phyloP scores from a whole-genome alignment of 2,113 vertebrate genomes.

The Pterocles orientalis region DNA sequence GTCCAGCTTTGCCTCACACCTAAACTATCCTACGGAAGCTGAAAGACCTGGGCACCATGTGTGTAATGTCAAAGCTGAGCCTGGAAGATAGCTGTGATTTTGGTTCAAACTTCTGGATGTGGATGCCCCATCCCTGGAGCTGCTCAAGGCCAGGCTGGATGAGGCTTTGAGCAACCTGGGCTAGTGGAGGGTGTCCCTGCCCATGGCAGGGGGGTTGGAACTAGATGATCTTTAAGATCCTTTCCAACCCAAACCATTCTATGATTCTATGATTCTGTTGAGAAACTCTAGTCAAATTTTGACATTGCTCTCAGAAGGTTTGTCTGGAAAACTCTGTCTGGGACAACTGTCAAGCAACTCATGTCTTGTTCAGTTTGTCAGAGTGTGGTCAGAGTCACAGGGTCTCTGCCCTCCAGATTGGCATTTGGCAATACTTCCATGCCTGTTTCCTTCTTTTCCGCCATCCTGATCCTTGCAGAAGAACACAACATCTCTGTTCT shows the following conservation, averaged over 20 bases:
- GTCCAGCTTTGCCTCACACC: background rate
- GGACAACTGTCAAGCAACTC: background rate
- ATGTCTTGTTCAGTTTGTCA: background rate
- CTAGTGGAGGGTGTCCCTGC: no score
- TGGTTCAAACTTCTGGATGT: background rate
- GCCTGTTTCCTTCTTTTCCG: background rate
- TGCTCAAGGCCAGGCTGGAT: no score
- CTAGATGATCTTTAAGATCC: no score
- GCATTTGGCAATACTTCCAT: background rate
- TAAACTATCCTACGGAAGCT: background rate
- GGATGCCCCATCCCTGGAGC: no score
- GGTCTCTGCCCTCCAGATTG: background rate
- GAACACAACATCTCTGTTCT: background rate
- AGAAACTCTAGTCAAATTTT: background rate
- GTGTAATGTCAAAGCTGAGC: background rate
- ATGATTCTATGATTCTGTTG: no score
- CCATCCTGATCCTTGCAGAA: background rate
- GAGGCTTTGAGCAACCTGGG: no score
- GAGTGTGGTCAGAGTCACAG: background rate
- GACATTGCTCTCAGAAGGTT: accelerated
- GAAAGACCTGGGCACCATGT: accelerated
- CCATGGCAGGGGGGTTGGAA: no score
- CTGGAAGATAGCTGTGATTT: background rate
- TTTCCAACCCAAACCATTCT: no score
- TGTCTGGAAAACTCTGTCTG: background rate